phyloP scores from a whole-genome alignment of 2,888 invertebrate species.

The Leucophora obtusa region DNA sequence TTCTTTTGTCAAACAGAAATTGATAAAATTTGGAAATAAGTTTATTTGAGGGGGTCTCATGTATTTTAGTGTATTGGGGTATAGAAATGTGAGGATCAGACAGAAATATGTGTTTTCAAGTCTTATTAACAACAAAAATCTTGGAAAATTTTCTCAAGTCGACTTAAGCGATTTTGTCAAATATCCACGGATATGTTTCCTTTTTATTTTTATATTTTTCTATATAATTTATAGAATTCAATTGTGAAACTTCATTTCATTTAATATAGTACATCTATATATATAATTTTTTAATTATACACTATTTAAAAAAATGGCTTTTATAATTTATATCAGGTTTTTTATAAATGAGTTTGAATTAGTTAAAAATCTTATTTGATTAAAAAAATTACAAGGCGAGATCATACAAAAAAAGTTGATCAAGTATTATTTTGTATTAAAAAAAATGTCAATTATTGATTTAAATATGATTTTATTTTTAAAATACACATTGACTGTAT shows the following conservation, averaged over 20 bases:
- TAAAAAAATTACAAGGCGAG: slow-evolving; percentile 57
- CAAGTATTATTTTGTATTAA: slow-evolving; percentile 30
- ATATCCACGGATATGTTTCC: slow-evolving; percentile 25
- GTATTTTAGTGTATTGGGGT: too few species aligned
- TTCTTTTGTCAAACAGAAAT: too few species aligned
- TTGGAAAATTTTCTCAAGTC: too few species aligned
- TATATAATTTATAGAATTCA: slow-evolving; percentile 22
- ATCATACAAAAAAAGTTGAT: slow-evolving; percentile 51
- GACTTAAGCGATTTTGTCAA: too few species aligned
- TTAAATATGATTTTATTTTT: not conserved
- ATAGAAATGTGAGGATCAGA: too few species aligned
- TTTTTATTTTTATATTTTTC: not conserved
- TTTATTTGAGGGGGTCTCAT: too few species aligned
- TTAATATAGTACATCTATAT: not conserved
- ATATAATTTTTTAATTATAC: not conserved
- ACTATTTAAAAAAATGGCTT: slow-evolving; percentile 39
- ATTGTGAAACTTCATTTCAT: slow-evolving; percentile 43
- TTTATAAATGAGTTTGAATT: slow-evolving; percentile 27
- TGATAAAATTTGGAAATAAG: too few species aligned
- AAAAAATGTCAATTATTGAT: not conserved
- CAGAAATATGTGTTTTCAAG: too few species aligned
- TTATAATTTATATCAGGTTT: not conserved
- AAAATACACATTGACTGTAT: slow-evolving; percentile 26
- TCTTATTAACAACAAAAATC: too few species aligned
- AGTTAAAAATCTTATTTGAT: slow-evolving; percentile 44